Evolutionary conservation across 2,888 invertebrate genomes (phyloP), one percentile per base, ranked within the genome.

Genomic region (Patella pellucida): DNA sequence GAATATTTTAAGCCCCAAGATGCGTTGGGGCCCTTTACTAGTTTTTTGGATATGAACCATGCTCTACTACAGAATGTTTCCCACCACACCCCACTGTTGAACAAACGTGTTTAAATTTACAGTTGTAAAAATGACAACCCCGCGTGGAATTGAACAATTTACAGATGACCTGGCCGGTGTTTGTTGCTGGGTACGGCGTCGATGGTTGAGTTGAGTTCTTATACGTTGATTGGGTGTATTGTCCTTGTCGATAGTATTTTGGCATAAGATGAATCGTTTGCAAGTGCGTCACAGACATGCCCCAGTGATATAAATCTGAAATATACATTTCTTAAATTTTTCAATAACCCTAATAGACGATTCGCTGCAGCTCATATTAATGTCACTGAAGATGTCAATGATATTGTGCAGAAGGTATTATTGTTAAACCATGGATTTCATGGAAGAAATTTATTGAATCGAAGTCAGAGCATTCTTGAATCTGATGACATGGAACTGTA

Each of bases 61-160:
- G 54, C 16, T 54, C 15, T 15, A 54, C 54, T 2, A 7, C 54
- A 54, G 54, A 41, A 41, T 41, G 41, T 41, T 41, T 41, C 3
- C 41, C 41, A 41, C 41, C 41, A 54, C 54, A 54, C 54, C 54
- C 54, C 15, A 16, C 54, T n/a, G n/a, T 2, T 16, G 54, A 54
- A n/a, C 54, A 54, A 15, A 54, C 16, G n/a, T 54, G 54, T n/a
- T 54, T 54, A 15, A 54, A 54, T 54, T 54, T 54, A 54, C 54
- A 54, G n/a, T 54, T n/a, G 54, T 54, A 54, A 54, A 54, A 54
- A 54, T 54, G 54, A n/a, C 54, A 54, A 54, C 54, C 54, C 7
- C 41, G 41, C 41, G 41, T 41, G 41, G 41, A 41, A 7, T 41
- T 41, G 3, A 41, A 41, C 41, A 54, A 54, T n/a, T 54, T 54